These are phyloP conservation scores for Drosophila funebris DNA, from an alignment of 1,140 invertebrate genomes.

Conservation along the genomic window DNA sequence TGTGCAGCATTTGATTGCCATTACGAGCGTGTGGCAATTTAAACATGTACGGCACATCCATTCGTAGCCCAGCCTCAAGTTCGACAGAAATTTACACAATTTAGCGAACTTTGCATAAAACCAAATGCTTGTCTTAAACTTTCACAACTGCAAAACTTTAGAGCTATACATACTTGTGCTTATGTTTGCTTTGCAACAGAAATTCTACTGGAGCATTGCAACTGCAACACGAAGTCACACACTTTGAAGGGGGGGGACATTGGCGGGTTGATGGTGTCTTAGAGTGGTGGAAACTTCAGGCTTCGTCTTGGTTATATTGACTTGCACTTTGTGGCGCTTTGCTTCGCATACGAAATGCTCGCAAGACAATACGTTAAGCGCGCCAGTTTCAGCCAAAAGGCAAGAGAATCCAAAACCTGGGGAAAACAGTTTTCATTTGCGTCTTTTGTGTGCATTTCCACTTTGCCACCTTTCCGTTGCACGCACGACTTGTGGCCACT, in stretches of 20 bases:
- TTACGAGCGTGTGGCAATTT: constrained; percentile 15
- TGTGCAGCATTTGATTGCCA: constrained; percentile 26
- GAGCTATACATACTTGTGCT: not conserved
- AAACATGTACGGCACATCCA: constrained; percentile 47
- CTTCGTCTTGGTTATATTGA: constrained; percentile 51
- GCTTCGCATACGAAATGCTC: constrained; percentile 61
- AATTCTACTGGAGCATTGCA: constrained; percentile 36
- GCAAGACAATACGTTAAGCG: constrained; percentile 47
- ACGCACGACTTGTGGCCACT: constrained; percentile 43
- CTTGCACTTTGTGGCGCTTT: constrained; percentile 70
- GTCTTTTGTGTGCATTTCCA: constrained; percentile 54
- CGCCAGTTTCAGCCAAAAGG: not conserved
- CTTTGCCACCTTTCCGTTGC: constrained; percentile 35
- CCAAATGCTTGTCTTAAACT: constrained; percentile 42
- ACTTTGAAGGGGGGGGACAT: constrained; percentile 19
- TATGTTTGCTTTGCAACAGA: constrained; percentile 50
- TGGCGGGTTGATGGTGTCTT: constrained; percentile 31
- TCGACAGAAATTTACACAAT: constrained; percentile 61
- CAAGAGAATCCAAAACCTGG: not conserved
- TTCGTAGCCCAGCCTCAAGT: constrained; percentile 52
- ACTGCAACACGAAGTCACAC: constrained; percentile 41
- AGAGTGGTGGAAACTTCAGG: constrained; percentile 19
- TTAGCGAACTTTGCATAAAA: constrained; percentile 71
- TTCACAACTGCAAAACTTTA: not conserved
- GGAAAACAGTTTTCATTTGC: constrained; percentile 53